phyloP scores from a whole-genome alignment of 2,113 vertebrate genomes.

The Cathartes aura region DNA sequence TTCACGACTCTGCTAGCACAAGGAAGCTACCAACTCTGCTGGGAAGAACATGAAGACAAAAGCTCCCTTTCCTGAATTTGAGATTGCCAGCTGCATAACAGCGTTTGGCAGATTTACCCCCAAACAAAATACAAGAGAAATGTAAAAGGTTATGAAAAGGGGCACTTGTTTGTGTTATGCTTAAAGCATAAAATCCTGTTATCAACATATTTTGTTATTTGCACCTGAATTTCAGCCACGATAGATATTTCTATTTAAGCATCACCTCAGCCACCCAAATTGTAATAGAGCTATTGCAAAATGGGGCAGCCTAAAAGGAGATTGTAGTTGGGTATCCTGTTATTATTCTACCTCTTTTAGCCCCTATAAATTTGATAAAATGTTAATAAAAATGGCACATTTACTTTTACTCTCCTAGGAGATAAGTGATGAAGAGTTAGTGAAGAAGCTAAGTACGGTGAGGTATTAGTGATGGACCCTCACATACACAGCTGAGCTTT shows the following conservation, averaged over 20 bases:
- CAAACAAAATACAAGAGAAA: neutral
- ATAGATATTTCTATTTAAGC: neutral
- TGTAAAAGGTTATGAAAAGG: neutral
- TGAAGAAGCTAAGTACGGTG: neutral
- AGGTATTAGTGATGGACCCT: neutral
- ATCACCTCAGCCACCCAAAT: neutral
- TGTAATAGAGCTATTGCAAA: neutral
- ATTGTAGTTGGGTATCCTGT: neutral
- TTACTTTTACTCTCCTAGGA: neutral
- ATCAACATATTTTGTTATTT: neutral
- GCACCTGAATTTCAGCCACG: neutral
- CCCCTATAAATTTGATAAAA: neutral
- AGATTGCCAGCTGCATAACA: neutral
- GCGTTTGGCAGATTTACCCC: neutral
- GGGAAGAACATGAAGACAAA: neutral
- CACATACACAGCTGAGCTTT: neutral
- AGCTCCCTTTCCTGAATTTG: neutral
- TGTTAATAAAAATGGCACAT: neutral
- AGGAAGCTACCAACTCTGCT: neutral
- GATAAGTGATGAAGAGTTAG: neutral
- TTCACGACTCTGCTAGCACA: neutral
- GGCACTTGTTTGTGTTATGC: accelerated
- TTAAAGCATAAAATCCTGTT: neutral
- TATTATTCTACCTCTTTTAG: neutral
- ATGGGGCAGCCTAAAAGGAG: neutral